Base-by-base conservation (phyloP, 2,113 vertebrate genomes). In the Chunga burmeisteri region DNA sequence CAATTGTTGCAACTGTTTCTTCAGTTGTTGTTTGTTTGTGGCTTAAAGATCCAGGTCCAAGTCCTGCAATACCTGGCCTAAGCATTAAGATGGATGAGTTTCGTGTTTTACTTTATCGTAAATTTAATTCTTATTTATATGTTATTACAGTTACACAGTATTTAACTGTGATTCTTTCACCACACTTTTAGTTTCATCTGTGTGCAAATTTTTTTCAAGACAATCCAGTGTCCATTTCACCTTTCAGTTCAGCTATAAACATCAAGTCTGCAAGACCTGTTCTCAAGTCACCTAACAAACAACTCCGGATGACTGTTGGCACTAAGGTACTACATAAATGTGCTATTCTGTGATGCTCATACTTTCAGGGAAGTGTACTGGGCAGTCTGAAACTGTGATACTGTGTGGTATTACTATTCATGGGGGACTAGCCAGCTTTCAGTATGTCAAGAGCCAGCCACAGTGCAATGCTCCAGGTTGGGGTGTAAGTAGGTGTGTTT, bases 151-250 rank as follows among this genome's bases (percentile, higher is more conserved):
- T 77, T 82, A 10, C 58, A 40, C 34, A 22, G 34, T 50, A 42
- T 71, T 95, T 96, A 96, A 94, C 44, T 94, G 61, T 92, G 62
- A 46, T 83, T 81, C 62, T 97, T 86, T 97, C 85, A 94, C 97
- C 71, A 68, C 40, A 17, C 79, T 97, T 98, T 47, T 88, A 99
- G 99, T 99, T 99, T 97, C 96, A 97, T 66, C 98, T 99, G 75
- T 98, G 99, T 72, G 99, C 99, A 90, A 95, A 95, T 79, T 99
- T 99, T 97, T 99, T 99, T 93, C 98, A 98, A 98, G 99, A 99
- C 93, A 97, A 97, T 75, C 97, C 96, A 27, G 96, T 94, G 81
- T 87, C 96, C 38, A 3, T 86, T 80, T 87, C 98, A 74, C 97
- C 73, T 19, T 98, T 96, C 56, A 96, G 94, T 66, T 98, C 98